Conservation (phyloP, 1,140 invertebrate genomes). For the Drosophila nigromelanica region DNA sequence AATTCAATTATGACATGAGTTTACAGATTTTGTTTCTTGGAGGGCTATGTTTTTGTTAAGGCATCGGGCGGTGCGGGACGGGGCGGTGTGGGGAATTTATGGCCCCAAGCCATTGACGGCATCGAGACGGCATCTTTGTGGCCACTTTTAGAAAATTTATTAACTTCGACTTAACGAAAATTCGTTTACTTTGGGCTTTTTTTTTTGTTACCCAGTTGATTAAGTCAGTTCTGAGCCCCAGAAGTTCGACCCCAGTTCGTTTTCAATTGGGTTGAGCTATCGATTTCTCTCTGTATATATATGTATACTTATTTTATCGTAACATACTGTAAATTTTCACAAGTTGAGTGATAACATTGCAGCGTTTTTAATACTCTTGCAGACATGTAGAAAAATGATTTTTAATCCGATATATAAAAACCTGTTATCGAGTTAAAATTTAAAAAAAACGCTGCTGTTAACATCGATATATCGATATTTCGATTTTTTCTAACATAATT, state of each 20-base stretch:
- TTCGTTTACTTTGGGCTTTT: conserved; percentile 35
- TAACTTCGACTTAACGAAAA: conserved; percentile 50
- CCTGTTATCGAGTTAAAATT: too few relatives aligned
- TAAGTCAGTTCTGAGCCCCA: conserved; percentile 11
- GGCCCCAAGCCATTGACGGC: neutral
- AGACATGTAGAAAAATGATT: too few relatives aligned
- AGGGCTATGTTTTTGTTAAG: neutral
- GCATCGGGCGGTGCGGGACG: too few relatives aligned
- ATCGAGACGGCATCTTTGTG: conserved; percentile 24
- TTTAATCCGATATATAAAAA: too few relatives aligned
- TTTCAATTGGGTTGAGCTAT: neutral
- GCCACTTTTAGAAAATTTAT: conserved; percentile 43
- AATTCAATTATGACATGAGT: conserved; percentile 76
- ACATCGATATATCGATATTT: too few relatives aligned
- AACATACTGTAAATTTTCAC: neutral
- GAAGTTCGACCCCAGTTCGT: neutral
- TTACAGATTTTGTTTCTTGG: conserved; percentile 47
- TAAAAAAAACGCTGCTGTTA: too few relatives aligned
- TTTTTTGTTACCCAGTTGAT: conserved; percentile 32
- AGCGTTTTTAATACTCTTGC: too few relatives aligned
- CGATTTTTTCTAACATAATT: too few relatives aligned
- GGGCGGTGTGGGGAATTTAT: neutral
- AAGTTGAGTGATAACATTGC: neutral
- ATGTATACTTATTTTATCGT: too few relatives aligned
- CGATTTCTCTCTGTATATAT: too few relatives aligned